Conservation (phyloP, 2,113 vertebrate species). For the Bungarus multicinctus region DNA sequence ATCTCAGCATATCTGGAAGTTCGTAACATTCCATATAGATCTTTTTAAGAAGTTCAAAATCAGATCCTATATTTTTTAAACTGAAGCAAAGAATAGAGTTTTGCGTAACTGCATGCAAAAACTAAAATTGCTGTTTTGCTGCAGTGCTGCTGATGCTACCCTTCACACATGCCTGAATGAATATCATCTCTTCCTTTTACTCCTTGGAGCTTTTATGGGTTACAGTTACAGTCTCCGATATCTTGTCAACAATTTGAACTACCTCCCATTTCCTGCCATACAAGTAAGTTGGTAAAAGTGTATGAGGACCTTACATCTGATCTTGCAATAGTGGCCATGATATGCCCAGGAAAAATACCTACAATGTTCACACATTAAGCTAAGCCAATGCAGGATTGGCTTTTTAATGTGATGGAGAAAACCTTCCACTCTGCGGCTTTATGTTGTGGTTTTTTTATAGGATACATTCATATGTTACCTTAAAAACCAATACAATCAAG, state of each 20-base stretch:
- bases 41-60: background rate
- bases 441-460: background rate
- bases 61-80: background rate
- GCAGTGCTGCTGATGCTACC: constrained; percentile 48
- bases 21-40: background rate
- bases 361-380: background rate
- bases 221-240: constrained; percentile 88
- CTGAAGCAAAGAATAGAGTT: background rate
- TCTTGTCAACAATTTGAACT: constrained; percentile 90
- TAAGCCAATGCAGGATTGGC: background rate
- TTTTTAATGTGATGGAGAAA: background rate
- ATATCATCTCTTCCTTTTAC: constrained; percentile 83
- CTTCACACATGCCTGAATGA: constrained; percentile 85
- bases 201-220: constrained; percentile 90
- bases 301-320: background rate
- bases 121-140: constrained; percentile 6
- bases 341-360: background rate
- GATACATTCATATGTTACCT: background rate
- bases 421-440: background rate
- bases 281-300: constrained; percentile 78
- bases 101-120: background rate
- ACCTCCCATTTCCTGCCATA: constrained; percentile 86
- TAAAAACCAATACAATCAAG: background rate
- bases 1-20: background rate
- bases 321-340: background rate